phyloP scores from a whole-genome alignment of 2,888 invertebrate species.

The Xylota sylvarum region DNA sequence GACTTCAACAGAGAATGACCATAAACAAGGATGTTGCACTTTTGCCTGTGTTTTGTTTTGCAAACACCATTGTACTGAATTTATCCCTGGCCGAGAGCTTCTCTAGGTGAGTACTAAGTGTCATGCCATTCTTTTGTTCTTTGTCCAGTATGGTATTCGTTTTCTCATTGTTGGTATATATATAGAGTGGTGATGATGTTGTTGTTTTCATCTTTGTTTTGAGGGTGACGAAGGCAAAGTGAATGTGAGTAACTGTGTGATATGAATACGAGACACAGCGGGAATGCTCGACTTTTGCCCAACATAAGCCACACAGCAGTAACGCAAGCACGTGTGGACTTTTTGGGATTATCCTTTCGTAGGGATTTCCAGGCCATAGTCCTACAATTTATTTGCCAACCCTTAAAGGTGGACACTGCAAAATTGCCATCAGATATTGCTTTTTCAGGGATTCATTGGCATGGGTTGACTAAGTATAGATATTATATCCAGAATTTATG shows the following conservation, averaged over 20 bases:
- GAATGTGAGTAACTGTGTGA: not conserved
- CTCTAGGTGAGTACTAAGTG: conserved; percentile 4
- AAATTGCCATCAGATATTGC: not conserved
- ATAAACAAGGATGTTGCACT: conserved; percentile 37
- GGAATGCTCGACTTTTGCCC: conserved; percentile 13
- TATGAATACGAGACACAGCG: conserved; percentile 2
- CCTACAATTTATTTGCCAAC: conserved; percentile 52
- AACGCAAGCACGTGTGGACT: conserved; percentile 56
- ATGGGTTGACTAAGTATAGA: not conserved
- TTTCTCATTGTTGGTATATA: not conserved
- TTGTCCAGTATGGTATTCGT: not conserved
- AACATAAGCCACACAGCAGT: conserved; percentile 27
- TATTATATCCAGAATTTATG: conserved; percentile 15
- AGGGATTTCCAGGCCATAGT: conserved; percentile 25
- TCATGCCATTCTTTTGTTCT: not conserved
- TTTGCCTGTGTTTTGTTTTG: conserved; percentile 1
- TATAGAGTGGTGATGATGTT: not conserved
- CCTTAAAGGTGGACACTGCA: conserved; percentile 28
- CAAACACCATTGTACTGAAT: conserved; percentile 11
- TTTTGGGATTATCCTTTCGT: conserved; percentile 60
- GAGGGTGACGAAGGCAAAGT: not conserved
- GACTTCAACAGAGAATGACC: conserved; percentile 5
- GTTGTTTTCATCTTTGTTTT: not conserved
- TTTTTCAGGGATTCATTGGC: not conserved
- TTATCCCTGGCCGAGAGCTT: not conserved